Conservation (phyloP, 1,140 invertebrate genomes). For the Diabrotica undecimpunctata region DNA sequence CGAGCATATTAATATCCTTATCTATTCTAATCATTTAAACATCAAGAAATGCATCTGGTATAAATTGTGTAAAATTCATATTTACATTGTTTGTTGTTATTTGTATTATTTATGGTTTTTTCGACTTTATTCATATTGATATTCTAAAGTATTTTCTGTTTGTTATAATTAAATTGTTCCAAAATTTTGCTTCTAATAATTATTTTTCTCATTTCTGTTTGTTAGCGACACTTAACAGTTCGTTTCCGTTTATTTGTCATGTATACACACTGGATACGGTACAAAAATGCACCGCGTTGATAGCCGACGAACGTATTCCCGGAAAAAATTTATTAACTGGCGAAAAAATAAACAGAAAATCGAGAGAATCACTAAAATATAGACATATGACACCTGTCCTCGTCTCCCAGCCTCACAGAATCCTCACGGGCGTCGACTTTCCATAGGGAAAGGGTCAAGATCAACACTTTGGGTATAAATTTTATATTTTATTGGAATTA, state of each 20-base stretch:
- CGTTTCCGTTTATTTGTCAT: not conserved
- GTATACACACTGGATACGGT: not conserved
- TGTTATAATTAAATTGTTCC: too few relatives aligned
- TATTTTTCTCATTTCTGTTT: not conserved
- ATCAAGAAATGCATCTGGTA: too few relatives aligned
- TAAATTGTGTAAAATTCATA: too few relatives aligned
- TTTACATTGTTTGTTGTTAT: too few relatives aligned
- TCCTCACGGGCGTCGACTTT: not conserved
- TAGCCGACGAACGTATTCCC: not conserved
- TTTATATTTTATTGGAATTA: too few relatives aligned
- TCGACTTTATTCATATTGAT: too few relatives aligned
- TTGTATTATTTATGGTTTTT: too few relatives aligned
- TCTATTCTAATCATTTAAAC: too few relatives aligned
- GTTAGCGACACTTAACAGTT: not conserved
- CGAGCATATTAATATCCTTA: too few relatives aligned
- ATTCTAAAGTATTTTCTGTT: too few relatives aligned
- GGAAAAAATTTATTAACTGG: conserved; percentile 24
- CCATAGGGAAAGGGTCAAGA: too few relatives aligned
- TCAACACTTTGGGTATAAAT: too few relatives aligned
- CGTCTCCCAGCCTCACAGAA: conserved; percentile 6
- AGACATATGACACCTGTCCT: conserved; percentile 25
- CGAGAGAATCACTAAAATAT: conserved; percentile 20
- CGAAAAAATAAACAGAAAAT: conserved; percentile 22
- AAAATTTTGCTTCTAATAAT: not conserved
- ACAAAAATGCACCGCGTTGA: not conserved